Base-by-base conservation (phyloP, 2,113 vertebrate species). In the Phainopepla nitens region DNA sequence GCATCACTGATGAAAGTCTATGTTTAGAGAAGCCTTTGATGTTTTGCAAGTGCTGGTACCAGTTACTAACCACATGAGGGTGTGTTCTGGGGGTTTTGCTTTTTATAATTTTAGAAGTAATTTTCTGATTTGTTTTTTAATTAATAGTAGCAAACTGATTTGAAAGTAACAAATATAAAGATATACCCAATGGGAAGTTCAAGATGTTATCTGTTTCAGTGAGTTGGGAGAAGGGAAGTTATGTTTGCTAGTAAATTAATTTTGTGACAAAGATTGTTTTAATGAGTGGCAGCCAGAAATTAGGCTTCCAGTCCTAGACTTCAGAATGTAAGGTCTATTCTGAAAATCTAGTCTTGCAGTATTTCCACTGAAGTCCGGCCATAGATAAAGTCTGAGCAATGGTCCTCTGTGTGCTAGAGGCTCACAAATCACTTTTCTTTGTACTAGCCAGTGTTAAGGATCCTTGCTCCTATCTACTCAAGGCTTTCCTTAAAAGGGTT, bases 1-100 rank as follows among this genome's bases (percentile, higher is more conserved):
- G 96, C 45, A 27, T 96, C 89, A 77, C 76, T 97, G 97, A 98
- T 98, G 96, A 97, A 98, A 97, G 97, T 86, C 96, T 97, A 72
- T 96, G 89, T 97, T 98, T 97, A 97, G 92, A 97, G 85, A 96
- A 90, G 53, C 76, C 94, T 98, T 98, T 98, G 97, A 98, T 97
- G 96, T 97, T 97, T 89, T 91, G 83, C 89, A 90, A 95, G 61
- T 91, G 83, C 85, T 96, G 90, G 90, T 92, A 70, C 94, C 90
- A 94, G 86, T 96, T 97, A 89, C 87, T 96, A 98, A 96, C 96
- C 95, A 96, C 85, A 90, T 60, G 53, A 90, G 60, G 27, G 62
- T 71, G 82, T 91, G 49, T 93, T 80, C 61, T 53, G 89, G 78
- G 36, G 58, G 23, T 58, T 92, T 90, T 73, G 78, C 35, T 89